Percentiles rank a stretch among this genome's conserved stretches.
Evolutionary conservation across 2,888 invertebrate genomes (phyloP).

Genomic region (Mycalesis mineus): DNA sequence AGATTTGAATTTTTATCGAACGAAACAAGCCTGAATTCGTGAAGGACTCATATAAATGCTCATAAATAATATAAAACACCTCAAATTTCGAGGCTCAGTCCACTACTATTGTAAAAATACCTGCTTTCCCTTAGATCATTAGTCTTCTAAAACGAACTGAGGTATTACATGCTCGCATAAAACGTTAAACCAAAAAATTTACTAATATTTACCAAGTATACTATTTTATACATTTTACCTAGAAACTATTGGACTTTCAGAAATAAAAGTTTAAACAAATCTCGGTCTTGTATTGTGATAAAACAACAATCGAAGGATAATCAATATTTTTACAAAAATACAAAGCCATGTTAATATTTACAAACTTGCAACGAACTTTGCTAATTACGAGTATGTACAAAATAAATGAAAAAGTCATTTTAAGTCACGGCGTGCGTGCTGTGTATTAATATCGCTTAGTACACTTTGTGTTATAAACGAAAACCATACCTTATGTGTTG

Average conservation of each 20-base stretch:
- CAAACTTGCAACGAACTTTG: constrained; percentile 16
- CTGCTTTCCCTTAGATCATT: not conserved
- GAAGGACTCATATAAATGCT: not conserved
- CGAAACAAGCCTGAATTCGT: not conserved
- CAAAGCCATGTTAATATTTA: constrained; percentile 26
- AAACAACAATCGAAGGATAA: not conserved
- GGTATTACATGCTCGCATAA: not conserved
- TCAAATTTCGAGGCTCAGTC: not conserved
- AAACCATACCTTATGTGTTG: not conserved
- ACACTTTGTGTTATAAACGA: not conserved
- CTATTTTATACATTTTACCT: constrained; percentile 3
- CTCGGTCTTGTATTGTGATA: not conserved
- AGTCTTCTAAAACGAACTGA: not conserved
- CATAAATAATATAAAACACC: not conserved
- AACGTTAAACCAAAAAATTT: not conserved
- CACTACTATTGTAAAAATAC: constrained; percentile 5
- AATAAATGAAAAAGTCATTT: constrained; percentile 8
- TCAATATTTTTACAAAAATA: constrained; percentile 26
- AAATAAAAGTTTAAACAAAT: not conserved
- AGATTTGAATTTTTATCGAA: not conserved
- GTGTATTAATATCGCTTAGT: not conserved
- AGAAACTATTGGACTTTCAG: constrained; percentile 9
- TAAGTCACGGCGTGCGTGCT: not conserved
- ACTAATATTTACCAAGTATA: constrained; percentile 7
- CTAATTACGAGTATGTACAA: constrained; percentile 21